A percentile compares a stretch with the other conserved stretches of the same genome.
Conservation (phyloP, 2,888 invertebrate genomes). For the Dasysyrphus tricinctus region DNA sequence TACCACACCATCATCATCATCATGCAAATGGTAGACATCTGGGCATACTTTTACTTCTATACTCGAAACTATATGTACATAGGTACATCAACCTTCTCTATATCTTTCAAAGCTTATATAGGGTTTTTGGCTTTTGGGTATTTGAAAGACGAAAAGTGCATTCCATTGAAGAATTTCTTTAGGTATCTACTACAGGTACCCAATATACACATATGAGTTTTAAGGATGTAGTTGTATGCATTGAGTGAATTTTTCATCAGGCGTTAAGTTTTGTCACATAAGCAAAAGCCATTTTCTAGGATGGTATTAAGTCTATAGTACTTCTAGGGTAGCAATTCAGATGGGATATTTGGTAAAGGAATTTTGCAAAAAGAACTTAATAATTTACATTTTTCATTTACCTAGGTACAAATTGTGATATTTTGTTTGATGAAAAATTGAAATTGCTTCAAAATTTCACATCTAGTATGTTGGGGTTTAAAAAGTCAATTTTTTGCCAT, state of each 20-base stretch:
- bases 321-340: slow-evolving; percentile 40
- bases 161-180: slow-evolving; percentile 39
- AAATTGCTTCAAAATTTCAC: background rate
- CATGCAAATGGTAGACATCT: slow-evolving; percentile 70
- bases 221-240: background rate
- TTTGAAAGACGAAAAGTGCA: slow-evolving; percentile 59
- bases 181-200: no score
- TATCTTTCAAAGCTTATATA: background rate
- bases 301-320: background rate
- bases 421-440: background rate
- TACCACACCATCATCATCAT: background rate
- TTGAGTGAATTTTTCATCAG: slow-evolving; percentile 61
- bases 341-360: slow-evolving; percentile 49
- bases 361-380: slow-evolving; percentile 13
- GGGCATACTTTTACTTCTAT: slow-evolving; percentile 42
- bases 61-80: background rate
- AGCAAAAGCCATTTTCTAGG: slow-evolving; percentile 21
- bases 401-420: background rate
- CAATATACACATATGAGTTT: background rate
- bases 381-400: slow-evolving; percentile 43
- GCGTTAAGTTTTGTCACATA: slow-evolving; percentile 50
- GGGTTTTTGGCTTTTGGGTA: slow-evolving; percentile 31
- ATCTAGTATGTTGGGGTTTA: no score
- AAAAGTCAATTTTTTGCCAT: no score
- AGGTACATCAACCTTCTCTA: no score